Evolutionary conservation across 2,113 vertebrate genomes (phyloP), one percentile per base, ranked within the genome.

Genomic region (Hymenochirus boettgeri): DNA sequence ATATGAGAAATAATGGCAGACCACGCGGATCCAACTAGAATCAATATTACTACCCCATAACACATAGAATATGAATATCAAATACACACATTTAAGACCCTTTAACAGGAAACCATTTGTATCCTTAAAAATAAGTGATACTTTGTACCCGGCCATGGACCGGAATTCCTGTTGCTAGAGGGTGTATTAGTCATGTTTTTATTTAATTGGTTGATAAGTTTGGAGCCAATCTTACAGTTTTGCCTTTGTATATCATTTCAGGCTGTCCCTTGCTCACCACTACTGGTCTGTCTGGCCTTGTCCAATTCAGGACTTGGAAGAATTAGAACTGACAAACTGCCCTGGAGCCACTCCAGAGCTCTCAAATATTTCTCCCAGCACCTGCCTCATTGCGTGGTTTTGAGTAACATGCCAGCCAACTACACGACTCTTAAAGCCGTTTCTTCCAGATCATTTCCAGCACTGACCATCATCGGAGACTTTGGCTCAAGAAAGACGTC

Each of bases 361-460:
- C 82, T 97, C 89, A 97, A 99, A 73, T 98, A 98, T 85, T 99
- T 94, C 83, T 94, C 96, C 50, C 96, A 98, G 85, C 96, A 98
- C 83, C 88, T 99, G 75, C 94, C 94, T 35, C 91, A 89, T 80
- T 99, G 96, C 86, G 94, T 98, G 87, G 96, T 99, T 78, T 98
- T 21, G 96, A 99, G 80, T 99, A 98, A 83, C 75, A 73, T 57
- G 15, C 61, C 21, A 48, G 71, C 70, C n/a, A n/a, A n/a, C n/a
- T n/a, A n/a, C n/a, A 75, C 65, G 72, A 80, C 70, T 63, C 67
- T 78, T 72, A 71, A 66, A 83, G 73, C 75, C 66, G 74, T 78
- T 75, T 81, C 74, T 74, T 82, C 72, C 73, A 73, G 73, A 65
- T 70, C 74, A 72, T 71, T 69, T 51, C 61, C 74, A 81, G 72